Evolutionary conservation across 1,140 invertebrate genomes (phyloP).

Genomic region (Rhizoglyphus robini): DNA sequence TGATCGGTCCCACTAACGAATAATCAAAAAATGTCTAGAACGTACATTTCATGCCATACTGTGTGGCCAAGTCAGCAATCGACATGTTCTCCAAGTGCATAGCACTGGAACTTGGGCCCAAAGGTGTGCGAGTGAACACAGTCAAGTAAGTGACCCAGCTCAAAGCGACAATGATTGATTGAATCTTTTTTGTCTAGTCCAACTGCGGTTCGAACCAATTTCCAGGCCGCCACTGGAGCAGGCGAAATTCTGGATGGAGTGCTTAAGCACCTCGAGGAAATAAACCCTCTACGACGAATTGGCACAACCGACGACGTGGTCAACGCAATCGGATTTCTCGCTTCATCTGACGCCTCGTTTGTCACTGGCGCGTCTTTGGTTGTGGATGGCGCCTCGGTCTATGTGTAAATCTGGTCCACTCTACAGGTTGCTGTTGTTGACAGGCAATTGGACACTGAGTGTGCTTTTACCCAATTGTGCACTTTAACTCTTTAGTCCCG

Average conservation of each 20-base stretch:
- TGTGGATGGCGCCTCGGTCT: constrained; percentile 54
- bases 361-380: constrained; percentile 62
- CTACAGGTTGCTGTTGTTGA: too few relatives aligned
- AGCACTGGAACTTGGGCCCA: constrained; percentile 32
- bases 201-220: constrained; percentile 15
- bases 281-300: constrained; percentile 25
- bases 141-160: constrained; percentile 9
- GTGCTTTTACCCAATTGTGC: too few relatives aligned
- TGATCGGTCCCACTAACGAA: constrained; percentile 32
- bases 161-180: not conserved
- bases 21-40: not conserved
- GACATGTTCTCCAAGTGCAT: constrained; percentile 35
- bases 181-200: constrained; percentile 6
- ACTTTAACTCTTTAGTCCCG: not conserved
- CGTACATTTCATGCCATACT: constrained; percentile 28
- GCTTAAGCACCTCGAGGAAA: constrained; percentile 15
- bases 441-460: too few relatives aligned
- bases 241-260: constrained; percentile 18
- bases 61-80: constrained; percentile 33
- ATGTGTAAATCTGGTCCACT: not conserved
- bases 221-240: constrained; percentile 15
- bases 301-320: constrained; percentile 63
- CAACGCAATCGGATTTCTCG: constrained; percentile 61
- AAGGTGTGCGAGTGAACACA: constrained; percentile 27
- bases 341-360: constrained; percentile 59